Base-by-base conservation (phyloP, 1,140 invertebrate genomes). In the Drosophila leontia region DNA sequence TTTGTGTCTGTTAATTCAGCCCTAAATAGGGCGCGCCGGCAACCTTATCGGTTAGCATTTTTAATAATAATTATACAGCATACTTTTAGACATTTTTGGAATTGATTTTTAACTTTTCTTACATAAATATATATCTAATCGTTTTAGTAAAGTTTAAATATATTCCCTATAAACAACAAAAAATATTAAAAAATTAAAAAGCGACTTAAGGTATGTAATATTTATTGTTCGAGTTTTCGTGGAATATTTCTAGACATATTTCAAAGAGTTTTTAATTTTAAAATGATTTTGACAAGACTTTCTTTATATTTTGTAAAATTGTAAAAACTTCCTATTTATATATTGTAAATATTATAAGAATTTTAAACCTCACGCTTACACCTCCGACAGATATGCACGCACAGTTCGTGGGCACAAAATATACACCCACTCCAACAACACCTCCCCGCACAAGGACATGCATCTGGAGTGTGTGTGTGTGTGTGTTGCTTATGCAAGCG, bases 401-500 rank as follows among this genome's bases (percentile, higher is more conserved):
- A 35, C 19, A 56, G 19, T 12, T 50, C 6, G 26, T 23, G 23
- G 39, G 26, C 37, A 56, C n/a, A 53, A 5, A 50, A 64, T 15
- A 13, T 19, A 23, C 37, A 76, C 56, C 42, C 53, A 53, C 59
- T 37, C 51, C 50, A 13, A 56, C 61, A 47, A 56, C 61, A 47
- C 50, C 55, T 34, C 23, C 50, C 42, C 26, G 2, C 65, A 50
- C 59, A 60, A 37, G 44, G 35, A 34, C 69, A 62, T 82, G 60
- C 78, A 79, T 79, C 56, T 64, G 59, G 76, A 70, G 68, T 88
- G 76, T 80, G 70, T 50, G 35, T n/a, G n/a, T 35, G 32, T 78
- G 76, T 72, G 48, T 72, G 82, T 64, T 88, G 84, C 84, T 88
- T 88, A 90, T 88, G 84, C 84, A 88, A 90, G 84, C 84, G 85